These are phyloP conservation scores for Struthidea cinerea DNA, from an alignment of 2,113 vertebrate species.

Conservation along the genomic window DNA sequence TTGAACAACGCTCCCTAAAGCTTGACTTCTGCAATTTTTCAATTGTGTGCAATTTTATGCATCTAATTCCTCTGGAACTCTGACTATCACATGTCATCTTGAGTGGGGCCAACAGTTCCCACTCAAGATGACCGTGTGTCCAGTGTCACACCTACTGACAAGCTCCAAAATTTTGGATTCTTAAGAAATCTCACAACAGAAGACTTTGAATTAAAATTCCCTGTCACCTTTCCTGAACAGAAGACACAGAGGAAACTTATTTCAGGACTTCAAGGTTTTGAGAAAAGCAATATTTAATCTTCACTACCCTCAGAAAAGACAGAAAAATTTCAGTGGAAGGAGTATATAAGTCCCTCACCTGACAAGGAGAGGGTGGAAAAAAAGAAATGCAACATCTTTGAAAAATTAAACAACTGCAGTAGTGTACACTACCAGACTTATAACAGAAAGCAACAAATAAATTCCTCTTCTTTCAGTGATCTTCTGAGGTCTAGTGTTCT, in stretches of 20 bases:
- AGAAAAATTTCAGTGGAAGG: neutral
- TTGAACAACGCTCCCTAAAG: neutral
- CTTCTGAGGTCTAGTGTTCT: neutral
- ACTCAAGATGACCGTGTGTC: neutral
- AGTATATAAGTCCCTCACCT: neutral
- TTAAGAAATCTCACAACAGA: neutral
- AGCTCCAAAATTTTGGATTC: neutral
- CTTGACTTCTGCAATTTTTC: neutral
- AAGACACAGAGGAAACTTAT: neutral
- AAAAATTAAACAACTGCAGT: neutral
- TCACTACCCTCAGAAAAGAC: neutral
- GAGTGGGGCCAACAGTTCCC: neutral
- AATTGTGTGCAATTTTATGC: neutral
- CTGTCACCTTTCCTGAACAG: neutral
- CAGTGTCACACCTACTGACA: neutral
- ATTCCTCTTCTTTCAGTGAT: neutral
- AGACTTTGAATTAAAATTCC: neutral
- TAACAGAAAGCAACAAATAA: neutral
- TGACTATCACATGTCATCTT: neutral
- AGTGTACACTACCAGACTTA: neutral
- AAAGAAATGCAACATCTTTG: neutral
- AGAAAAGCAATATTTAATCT: neutral
- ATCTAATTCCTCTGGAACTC: neutral
- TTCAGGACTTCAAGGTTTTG: neutral
- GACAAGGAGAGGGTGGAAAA: neutral